A percentile compares a stretch with the other conserved stretches of the same genome.
phyloP scores from a whole-genome alignment of 2,113 vertebrate species.

The Sitta europaea region DNA sequence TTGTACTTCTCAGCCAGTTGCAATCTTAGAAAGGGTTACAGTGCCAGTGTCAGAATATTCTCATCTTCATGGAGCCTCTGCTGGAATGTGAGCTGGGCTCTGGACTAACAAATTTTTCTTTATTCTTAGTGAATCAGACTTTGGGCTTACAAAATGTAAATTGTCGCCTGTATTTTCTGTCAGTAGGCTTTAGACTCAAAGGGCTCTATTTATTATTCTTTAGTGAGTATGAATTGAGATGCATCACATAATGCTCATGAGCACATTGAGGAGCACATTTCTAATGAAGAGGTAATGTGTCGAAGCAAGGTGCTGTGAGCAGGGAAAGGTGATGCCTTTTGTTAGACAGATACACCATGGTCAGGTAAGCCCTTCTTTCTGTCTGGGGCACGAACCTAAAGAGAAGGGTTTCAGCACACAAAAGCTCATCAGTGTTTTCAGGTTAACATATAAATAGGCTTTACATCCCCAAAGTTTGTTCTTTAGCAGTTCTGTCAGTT shows the following conservation, averaged over 20 bases:
- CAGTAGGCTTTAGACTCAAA: background rate
- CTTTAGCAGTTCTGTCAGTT: background rate
- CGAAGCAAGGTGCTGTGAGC: background rate
- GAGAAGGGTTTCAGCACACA: background rate
- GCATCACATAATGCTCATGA: background rate
- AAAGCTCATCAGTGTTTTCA: background rate
- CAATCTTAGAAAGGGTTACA: background rate
- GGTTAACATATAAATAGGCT: background rate
- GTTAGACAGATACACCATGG: background rate
- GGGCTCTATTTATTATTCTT: background rate
- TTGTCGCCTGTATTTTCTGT: background rate
- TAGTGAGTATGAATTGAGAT: background rate
- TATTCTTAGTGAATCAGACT: background rate
- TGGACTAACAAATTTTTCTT: background rate
- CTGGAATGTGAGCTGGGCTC: rapidly evolving
- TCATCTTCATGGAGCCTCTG: background rate
- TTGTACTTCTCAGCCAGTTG: background rate
- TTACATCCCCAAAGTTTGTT: background rate
- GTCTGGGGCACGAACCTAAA: background rate
- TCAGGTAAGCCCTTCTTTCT: background rate
- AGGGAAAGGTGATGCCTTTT: background rate
- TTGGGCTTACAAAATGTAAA: background rate
- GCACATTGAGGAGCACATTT: background rate
- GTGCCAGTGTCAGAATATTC: background rate
- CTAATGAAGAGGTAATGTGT: background rate